phyloP scores from a whole-genome alignment of 2,113 vertebrate species.

The Deroptyus accipitrinus region DNA sequence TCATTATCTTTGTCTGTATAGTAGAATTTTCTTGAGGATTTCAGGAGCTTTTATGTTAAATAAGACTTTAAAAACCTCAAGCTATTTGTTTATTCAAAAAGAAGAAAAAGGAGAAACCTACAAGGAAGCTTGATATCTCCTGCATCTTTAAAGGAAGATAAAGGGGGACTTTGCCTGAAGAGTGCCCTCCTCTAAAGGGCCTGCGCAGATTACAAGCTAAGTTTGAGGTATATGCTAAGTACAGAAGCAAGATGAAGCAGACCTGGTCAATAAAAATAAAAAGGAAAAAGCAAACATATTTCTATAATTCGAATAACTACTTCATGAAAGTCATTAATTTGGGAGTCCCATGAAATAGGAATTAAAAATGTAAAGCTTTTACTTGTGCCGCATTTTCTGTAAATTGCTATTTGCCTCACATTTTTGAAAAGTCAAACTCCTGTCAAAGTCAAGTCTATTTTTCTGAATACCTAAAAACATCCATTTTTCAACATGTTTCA shows the following conservation, averaged over 20 bases:
- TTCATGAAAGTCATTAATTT: neutral
- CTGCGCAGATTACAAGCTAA: neutral
- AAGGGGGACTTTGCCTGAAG: neutral
- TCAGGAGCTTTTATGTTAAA: neutral
- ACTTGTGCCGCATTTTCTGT: neutral
- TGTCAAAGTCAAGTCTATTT: neutral
- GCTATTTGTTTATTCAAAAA: neutral
- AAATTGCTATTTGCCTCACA: neutral
- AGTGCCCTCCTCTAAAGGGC: rapidly evolving
- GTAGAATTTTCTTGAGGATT: neutral
- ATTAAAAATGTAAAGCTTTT: neutral
- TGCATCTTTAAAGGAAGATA: neutral
- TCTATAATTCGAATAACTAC: neutral
- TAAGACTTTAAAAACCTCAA: neutral
- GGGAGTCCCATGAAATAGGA: neutral
- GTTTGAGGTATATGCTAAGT: neutral
- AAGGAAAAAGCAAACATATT: neutral
- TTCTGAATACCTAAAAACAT: neutral
- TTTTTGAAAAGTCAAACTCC: neutral
- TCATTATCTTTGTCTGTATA: neutral
- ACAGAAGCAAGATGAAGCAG: neutral
- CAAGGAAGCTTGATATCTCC: neutral
- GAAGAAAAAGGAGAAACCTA: neutral
- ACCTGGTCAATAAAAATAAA: neutral
- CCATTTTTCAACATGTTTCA: neutral